These are phyloP conservation scores for Heterodera schachtii DNA, from an alignment of 1,140 invertebrate genomes.

Conservation along the genomic window DNA sequence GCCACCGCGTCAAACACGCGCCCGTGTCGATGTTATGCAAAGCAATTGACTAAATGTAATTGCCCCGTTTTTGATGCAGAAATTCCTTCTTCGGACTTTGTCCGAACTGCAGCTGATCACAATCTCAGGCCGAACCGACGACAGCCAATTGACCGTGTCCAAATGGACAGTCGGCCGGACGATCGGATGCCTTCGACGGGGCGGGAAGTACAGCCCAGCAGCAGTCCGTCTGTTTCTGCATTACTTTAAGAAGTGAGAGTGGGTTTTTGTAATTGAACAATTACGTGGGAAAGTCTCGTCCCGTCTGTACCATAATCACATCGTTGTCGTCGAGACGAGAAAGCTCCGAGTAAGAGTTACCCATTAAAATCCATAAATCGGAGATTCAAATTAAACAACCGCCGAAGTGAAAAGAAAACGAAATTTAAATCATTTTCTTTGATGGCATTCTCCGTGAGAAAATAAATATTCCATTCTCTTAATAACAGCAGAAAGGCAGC, in stretches of 20 bases:
- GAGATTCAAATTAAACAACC: no score
- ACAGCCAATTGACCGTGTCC: conserved; percentile 47
- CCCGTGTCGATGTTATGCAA: conserved; percentile 52
- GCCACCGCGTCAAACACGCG: conserved; percentile 44
- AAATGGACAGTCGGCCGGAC: conserved; percentile 47
- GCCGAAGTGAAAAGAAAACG: no score
- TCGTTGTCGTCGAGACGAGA: conserved; percentile 49
- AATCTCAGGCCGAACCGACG: conserved; percentile 46
- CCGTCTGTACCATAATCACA: conserved; percentile 33
- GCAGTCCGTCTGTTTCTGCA: background rate
- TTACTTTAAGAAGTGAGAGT: no score
- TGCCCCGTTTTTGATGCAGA: background rate
- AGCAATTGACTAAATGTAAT: conserved; percentile 36
- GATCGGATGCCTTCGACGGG: conserved; percentile 20
- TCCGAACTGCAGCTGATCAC: conserved; percentile 55
- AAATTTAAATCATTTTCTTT: background rate
- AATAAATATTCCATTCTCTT: background rate
- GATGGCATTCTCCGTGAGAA: background rate
- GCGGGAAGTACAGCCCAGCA: background rate
- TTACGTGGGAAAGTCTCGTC: background rate
- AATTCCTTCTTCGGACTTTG: conserved; percentile 8
- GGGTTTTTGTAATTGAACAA: background rate
- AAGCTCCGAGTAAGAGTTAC: conserved; percentile 44
- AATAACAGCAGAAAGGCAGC: background rate
- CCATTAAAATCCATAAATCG: conserved; percentile 22